Evolutionary conservation across 1,140 invertebrate species (phyloP), one percentile per base, ranked within the genome.

Genomic region (Drosophila sp.): DNA sequence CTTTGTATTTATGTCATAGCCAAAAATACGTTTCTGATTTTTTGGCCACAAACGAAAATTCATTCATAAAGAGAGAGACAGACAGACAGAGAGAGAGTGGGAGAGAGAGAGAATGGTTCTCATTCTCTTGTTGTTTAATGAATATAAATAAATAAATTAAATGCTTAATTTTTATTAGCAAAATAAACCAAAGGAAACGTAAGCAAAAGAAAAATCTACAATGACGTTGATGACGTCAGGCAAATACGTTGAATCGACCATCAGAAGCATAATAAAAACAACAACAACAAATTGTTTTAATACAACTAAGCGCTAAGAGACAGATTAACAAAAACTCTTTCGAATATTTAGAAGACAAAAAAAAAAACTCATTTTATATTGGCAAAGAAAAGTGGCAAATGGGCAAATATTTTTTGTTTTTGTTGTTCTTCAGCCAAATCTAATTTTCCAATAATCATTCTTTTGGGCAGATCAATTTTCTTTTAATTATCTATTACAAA

Each of bases 101-200:
- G 10, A 29, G 60, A 41, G 17, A 23, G 23, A 10, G 23, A 50
- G 23, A 50, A 23, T 7, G 41, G 6, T 3, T 40, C 38, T 35
- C 32, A 7, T 30, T 44, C 5, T 44, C 8, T 11, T 17, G 30
- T 30, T 30, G 35, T 38, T 38, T 38, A 38, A 38, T 60, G 60
- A 23, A 78, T 80, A 79, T 70, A 75, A 79, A 87, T 76, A 87
- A 76, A 82, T 76, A 86, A 79, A 86, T 83, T 72, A 82, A 80
- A 82, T 86, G 76, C 76, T 79, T 87, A 82, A 87, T 81, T 83
- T 89, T 86, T 86, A 86, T 86, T 87, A 86, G 72, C 76, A 68
- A 87, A 86, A 79, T 87, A 76, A 87, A 86, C 63, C 75, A 67
- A 61, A 60, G 76, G 41, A 47, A 56, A 72, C 64, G 60, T 55